Percentiles rank a stretch among this genome's conserved stretches.
Evolutionary conservation across 2,113 vertebrate genomes (phyloP).

Genomic region (Ancistrus triradiatus): DNA sequence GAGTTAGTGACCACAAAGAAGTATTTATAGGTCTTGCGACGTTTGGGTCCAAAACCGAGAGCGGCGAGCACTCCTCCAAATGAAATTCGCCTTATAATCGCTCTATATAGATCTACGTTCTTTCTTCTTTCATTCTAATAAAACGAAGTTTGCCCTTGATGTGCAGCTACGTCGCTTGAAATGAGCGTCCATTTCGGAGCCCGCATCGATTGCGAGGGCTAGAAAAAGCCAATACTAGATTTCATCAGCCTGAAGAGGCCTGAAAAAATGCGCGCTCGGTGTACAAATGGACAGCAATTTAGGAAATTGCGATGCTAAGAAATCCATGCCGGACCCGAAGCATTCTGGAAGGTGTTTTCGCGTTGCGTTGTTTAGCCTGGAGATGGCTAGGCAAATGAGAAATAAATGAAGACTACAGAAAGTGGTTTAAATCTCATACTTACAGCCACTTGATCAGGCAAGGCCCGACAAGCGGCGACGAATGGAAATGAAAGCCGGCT

Average conservation of each 20-base stretch:
- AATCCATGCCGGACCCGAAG: background rate
- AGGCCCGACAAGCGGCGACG: background rate
- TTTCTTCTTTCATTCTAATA: constrained; percentile 11
- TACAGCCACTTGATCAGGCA: background rate
- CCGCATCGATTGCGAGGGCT: constrained; percentile 15
- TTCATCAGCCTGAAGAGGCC: background rate
- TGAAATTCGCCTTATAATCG: constrained; percentile 20
- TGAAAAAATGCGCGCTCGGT: background rate
- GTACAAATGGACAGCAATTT: constrained; percentile 9
- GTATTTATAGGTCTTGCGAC: constrained; percentile 3
- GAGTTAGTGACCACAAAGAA: background rate
- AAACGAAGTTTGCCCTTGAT: constrained; percentile 20
- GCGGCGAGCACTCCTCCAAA: constrained; percentile 33
- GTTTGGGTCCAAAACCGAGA: constrained; percentile 16
- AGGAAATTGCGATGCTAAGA: constrained; percentile 2
- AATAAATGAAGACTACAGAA: background rate
- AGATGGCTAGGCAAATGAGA: background rate
- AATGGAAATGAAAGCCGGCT: background rate
- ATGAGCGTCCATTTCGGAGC: background rate
- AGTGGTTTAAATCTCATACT: background rate
- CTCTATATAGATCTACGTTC: constrained; percentile 35
- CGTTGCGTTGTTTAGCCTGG: background rate
- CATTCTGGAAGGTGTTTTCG: background rate
- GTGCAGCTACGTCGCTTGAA: background rate
- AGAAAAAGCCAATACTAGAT: background rate